Percentiles rank a stretch among this genome's conserved stretches.
phyloP scores from a whole-genome alignment of 1,140 invertebrate species.

The Trichomalopsis sarcophagae region DNA sequence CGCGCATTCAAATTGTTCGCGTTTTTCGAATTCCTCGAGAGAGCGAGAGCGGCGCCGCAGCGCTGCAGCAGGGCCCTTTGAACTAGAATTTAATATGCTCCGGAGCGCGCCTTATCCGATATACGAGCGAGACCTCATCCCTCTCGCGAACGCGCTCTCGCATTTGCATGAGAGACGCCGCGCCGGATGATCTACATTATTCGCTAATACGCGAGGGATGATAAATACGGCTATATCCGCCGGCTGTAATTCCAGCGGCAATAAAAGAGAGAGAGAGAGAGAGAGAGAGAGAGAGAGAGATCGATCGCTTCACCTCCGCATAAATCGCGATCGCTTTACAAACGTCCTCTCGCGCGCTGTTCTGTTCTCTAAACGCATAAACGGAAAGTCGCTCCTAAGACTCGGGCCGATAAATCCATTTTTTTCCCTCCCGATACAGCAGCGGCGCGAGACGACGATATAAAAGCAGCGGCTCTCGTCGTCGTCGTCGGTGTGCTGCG shows the following conservation, averaged over 20 bases:
- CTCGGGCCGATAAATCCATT: constrained; percentile 7
- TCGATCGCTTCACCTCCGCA: not conserved
- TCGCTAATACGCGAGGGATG: not conserved
- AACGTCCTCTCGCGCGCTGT: not conserved
- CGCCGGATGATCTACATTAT: not conserved
- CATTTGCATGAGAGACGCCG: not conserved
- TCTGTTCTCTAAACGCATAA: not conserved
- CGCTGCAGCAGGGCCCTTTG: not conserved
- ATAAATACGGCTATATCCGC: not conserved
- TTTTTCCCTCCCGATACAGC: constrained; percentile 5
- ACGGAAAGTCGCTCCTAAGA: constrained; percentile 1
- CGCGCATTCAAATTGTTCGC: constrained; percentile 4
- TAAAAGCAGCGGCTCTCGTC: not conserved
- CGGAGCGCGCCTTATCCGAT: not conserved
- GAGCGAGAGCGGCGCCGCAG: not conserved
- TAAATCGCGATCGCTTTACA: not conserved
- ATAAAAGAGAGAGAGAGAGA: not conserved
- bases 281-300: not conserved
- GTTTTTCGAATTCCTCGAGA: constrained; percentile 12
- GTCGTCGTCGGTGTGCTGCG: not conserved
- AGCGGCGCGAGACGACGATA: not conserved
- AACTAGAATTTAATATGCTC: constrained; percentile 16
- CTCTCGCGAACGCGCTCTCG: not conserved
- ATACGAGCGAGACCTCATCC: not conserved
- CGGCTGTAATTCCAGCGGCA: not conserved